Conservation (phyloP, 2,113 vertebrate genomes). For the Arizona elegans region DNA sequence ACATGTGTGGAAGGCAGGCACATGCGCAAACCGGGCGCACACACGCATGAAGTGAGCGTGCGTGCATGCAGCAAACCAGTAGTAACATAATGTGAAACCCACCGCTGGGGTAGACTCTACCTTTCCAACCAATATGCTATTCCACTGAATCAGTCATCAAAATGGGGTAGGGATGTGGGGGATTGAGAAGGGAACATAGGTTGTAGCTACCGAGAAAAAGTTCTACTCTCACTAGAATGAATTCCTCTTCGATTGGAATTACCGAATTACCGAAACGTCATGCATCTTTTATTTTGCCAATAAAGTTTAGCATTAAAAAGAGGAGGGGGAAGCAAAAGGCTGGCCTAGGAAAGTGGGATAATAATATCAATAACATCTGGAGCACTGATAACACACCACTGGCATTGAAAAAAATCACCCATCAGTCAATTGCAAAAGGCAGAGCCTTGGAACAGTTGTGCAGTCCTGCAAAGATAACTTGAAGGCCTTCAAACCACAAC, state of each 20-base stretch:
- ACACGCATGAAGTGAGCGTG: no score
- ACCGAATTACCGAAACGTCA: slow-evolving; percentile 20
- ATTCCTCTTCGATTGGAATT: slow-evolving; percentile 37
- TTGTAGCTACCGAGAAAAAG: neutral
- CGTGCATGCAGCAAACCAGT: no score
- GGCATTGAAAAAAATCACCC: neutral
- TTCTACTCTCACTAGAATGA: slow-evolving; percentile 34
- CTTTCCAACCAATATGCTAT: neutral
- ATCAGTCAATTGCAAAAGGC: neutral
- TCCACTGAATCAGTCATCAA: neutral
- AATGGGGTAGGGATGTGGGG: neutral
- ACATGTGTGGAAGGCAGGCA: no score
- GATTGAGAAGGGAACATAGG: neutral
- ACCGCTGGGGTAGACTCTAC: no score
- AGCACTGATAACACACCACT: neutral
- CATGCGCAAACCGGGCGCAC: no score
- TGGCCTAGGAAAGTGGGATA: neutral
- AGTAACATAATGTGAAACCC: no score
- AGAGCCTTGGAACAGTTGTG: neutral
- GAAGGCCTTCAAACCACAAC: neutral
- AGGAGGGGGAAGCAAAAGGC: neutral
- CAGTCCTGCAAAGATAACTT: neutral
- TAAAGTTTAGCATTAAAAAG: slow-evolving; percentile 46
- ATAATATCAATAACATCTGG: neutral
- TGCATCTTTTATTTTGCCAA: slow-evolving; percentile 32